Evolutionary conservation across 2,113 vertebrate species (phyloP).

Genomic region (Gila orcuttii): DNA sequence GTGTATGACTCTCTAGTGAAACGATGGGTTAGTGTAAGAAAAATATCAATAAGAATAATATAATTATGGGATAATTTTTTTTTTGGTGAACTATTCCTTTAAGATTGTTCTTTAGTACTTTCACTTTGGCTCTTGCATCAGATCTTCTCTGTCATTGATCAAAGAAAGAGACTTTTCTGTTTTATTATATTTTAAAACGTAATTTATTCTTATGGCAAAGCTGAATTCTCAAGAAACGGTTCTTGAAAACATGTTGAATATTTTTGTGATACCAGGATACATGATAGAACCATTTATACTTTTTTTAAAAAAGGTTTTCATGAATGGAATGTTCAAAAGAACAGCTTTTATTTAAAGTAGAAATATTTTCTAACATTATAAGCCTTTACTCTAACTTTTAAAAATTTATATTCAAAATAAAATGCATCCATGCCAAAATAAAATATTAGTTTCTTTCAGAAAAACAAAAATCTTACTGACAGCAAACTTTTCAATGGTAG

Average conservation of each 20-base stretch:
- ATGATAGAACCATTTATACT: background rate
- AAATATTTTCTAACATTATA: background rate
- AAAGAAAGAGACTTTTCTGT: too few relatives aligned
- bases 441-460: background rate
- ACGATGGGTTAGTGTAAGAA: too few relatives aligned
- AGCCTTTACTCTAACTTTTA: background rate
- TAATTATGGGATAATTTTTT: too few relatives aligned
- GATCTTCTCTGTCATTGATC: background rate
- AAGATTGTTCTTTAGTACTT: background rate
- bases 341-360: background rate
- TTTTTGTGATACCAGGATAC: background rate
- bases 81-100: too few relatives aligned
- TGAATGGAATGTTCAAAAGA: background rate
- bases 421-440: background rate
- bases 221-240: background rate
- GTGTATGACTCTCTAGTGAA: too few relatives aligned
- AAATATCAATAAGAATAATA: too few relatives aligned
- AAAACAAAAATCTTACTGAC: background rate
- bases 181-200: background rate
- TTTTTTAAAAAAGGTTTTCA: background rate
- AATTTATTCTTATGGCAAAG: too few relatives aligned
- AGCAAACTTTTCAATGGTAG: background rate
- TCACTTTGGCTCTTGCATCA: background rate
- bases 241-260: too few relatives aligned
- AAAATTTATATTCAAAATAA: background rate